Conservation (phyloP, 2,113 vertebrate genomes). For the Zonotrichia leucophrys region DNA sequence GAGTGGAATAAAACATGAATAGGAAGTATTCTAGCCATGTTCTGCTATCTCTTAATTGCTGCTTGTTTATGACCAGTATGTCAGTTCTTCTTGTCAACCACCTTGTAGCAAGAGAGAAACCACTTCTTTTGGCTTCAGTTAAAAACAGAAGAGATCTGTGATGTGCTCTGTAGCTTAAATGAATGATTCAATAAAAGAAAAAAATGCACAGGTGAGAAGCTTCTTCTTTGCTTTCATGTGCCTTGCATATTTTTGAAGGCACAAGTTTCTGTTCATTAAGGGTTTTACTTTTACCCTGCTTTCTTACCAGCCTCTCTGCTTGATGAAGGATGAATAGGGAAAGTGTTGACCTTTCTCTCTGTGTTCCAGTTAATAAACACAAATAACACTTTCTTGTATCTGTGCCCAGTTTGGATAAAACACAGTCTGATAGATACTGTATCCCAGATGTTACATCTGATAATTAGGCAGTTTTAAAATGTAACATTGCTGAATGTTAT, state of each 20-base stretch:
- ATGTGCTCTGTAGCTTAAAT: not conserved
- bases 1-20: not conserved
- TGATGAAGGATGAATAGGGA: slow-evolving; percentile 25
- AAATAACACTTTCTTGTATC: slow-evolving; percentile 53
- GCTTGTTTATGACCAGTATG: not conserved
- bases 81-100: not conserved
- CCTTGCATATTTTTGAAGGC: not conserved
- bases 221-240: not conserved
- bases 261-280: not conserved
- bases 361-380: slow-evolving; percentile 48
- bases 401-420: slow-evolving; percentile 51
- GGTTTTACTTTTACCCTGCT: slow-evolving; percentile 6
- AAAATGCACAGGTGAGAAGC: not conserved
- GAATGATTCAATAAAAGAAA: not conserved
- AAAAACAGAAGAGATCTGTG: not conserved
- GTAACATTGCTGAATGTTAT: slow-evolving; percentile 28
- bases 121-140: not conserved
- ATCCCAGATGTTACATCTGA: slow-evolving; percentile 57
- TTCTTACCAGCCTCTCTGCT: slow-evolving; percentile 3
- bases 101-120: not conserved
- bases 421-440: slow-evolving; percentile 8
- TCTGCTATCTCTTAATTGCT: not conserved
- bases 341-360: slow-evolving; percentile 48
- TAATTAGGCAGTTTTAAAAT: slow-evolving; percentile 64
- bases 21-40: not conserved